Evolutionary conservation across 2,888 invertebrate genomes (phyloP).

Genomic region (Agrotis segetum): DNA sequence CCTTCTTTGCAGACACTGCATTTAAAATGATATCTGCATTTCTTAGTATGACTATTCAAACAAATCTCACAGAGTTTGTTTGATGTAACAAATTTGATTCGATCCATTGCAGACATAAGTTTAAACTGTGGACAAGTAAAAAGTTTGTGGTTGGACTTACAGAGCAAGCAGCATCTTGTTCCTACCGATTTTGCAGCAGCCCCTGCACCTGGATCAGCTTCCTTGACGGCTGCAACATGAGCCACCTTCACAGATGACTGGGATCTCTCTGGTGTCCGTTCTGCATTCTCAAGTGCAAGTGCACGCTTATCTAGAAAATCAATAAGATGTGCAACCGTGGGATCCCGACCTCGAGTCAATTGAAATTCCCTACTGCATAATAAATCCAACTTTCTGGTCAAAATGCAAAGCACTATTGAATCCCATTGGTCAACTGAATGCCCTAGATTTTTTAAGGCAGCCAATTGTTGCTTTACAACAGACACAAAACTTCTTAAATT

Average conservation of each 20-base stretch:
- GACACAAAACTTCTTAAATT: slow-evolving; percentile 12
- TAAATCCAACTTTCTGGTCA: slow-evolving; percentile 15
- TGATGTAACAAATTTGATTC: not conserved
- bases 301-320: slow-evolving; percentile 9
- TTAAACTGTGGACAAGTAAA: slow-evolving; percentile 11
- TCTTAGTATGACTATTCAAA: not conserved
- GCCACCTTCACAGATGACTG: not conserved
- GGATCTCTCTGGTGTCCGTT: not conserved
- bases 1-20: slow-evolving; percentile 3
- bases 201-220: slow-evolving; percentile 2
- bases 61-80: slow-evolving; percentile 6
- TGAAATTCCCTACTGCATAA: slow-evolving; percentile 15
- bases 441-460: slow-evolving; percentile 6
- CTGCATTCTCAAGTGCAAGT: slow-evolving; percentile 18
- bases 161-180: slow-evolving; percentile 6
- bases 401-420: slow-evolving; percentile 11
- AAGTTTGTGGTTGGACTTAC: slow-evolving; percentile 12
- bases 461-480: slow-evolving; percentile 2
- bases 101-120: slow-evolving; percentile 1
- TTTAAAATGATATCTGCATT: slow-evolving; percentile 11
- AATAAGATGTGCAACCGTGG: slow-evolving; percentile 1
- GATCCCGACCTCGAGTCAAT: slow-evolving; percentile 5
- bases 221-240: slow-evolving; percentile 4
- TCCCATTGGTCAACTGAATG: slow-evolving; percentile 8
- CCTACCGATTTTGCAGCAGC: not conserved